These are phyloP conservation scores for Amia ocellicauda DNA, from an alignment of 2,113 vertebrate species.

Conservation along the genomic window DNA sequence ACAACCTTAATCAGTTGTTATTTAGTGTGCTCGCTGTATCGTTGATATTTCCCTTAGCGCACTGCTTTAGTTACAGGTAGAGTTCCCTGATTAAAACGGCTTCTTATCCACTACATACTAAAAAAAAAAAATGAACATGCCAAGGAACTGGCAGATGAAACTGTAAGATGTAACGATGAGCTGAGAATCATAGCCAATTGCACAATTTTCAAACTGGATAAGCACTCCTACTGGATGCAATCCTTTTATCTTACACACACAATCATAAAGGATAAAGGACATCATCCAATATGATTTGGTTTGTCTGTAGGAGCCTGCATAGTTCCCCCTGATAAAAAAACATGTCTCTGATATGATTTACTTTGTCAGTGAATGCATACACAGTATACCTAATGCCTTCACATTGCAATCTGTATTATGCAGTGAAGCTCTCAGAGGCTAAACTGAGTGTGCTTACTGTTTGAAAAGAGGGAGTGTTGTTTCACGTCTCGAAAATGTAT, in stretches of 20 bases:
- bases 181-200: conserved; percentile 5
- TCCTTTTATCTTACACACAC: conserved; percentile 8
- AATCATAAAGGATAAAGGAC: conserved; percentile 1
- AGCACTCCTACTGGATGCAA: not conserved
- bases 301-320: not conserved
- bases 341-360: conserved; percentile 19
- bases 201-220: conserved; percentile 14
- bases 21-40: too few species aligned
- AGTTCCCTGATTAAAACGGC: not conserved
- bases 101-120: not conserved
- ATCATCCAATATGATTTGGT: conserved; percentile 6
- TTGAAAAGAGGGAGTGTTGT: not conserved
- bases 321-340: conserved; percentile 6
- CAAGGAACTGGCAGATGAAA: not conserved
- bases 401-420: conserved; percentile 16
- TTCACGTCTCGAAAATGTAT: conserved; percentile 2
- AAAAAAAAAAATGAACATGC: not conserved
- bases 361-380: conserved; percentile 10
- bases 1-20: too few species aligned
- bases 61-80: not conserved
- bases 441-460: not conserved
- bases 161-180: not conserved
- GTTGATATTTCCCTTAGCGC: too few species aligned
- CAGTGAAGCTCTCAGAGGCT: not conserved
- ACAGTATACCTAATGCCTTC: conserved; percentile 14